phyloP scores from a whole-genome alignment of 2,888 invertebrate species.

The Drosophila mayaguana region DNA sequence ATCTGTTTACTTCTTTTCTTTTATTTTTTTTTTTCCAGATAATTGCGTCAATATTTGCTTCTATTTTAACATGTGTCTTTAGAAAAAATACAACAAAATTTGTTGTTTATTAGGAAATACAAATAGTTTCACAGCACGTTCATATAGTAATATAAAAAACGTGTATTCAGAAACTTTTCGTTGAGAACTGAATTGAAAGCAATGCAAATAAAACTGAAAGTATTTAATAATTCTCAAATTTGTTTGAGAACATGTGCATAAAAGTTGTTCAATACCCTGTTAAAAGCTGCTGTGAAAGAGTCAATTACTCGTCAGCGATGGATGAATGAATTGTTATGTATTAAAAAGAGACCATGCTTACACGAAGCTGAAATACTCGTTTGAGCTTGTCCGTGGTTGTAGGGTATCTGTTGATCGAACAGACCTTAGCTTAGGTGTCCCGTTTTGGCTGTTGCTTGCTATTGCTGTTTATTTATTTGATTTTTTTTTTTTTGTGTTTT shows the following conservation, averaged over 20 bases:
- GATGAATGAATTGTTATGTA: too few species aligned
- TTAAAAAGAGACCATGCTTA: too few species aligned
- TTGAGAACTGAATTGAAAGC: neutral
- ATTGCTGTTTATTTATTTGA: conserved; percentile 36
- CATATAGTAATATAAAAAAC: neutral
- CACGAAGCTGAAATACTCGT: too few species aligned
- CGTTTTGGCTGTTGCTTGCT: conserved; percentile 4
- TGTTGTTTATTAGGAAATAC: neutral
- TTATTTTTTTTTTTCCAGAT: neutral
- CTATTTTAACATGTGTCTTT: neutral
- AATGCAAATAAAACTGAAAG: neutral
- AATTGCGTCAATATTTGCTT: neutral
- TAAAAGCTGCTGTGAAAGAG: too few species aligned
- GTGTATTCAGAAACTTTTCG: neutral
- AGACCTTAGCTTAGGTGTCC: too few species aligned
- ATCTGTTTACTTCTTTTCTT: neutral
- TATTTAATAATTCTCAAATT: neutral
- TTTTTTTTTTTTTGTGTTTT: conserved; percentile 14
- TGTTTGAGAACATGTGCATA: conserved; percentile 1
- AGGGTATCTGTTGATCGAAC: neutral
- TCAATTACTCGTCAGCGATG: too few species aligned
- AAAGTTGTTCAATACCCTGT: neutral
- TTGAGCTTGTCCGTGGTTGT: neutral
- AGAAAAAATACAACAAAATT: neutral
- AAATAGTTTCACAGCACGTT: neutral